Evolutionary conservation across 2,797 vertebrate species (phyloP).

Genomic region (Falco columbarius): DNA sequence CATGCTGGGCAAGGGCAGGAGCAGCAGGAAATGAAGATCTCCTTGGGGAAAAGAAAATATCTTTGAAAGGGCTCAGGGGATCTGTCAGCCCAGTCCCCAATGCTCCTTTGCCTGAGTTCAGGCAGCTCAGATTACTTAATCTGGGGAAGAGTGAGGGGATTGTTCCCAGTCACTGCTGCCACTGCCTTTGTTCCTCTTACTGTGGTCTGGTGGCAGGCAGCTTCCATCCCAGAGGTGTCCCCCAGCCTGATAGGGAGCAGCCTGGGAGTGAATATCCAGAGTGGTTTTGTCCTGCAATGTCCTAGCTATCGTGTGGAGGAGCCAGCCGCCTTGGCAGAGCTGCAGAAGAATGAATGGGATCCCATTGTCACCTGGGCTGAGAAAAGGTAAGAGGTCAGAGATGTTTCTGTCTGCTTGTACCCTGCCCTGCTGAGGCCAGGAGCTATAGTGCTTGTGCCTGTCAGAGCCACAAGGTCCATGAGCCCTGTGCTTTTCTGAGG

Average conservation of each 20-base stretch:
- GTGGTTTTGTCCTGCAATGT: conserved; percentile 41
- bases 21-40: not conserved
- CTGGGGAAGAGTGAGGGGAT: not conserved
- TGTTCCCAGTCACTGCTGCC: not conserved
- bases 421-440: not conserved
- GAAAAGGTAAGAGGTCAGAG: conserved; percentile 80
- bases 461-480: not conserved
- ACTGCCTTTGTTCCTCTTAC: not conserved
- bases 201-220: not conserved
- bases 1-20: not conserved
- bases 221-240: not conserved
- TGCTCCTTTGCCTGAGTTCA: not conserved
- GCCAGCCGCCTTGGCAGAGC: conserved; percentile 88
- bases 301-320: conserved; percentile 95
- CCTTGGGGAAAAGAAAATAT: not conserved
- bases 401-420: not conserved
- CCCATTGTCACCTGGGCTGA: conserved; percentile 91
- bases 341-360: conserved; percentile 96
- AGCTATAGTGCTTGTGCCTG: not conserved
- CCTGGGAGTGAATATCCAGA: not conserved
- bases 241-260: not conserved
- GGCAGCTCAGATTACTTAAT: not conserved
- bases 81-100: not conserved
- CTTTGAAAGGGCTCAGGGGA: not conserved
- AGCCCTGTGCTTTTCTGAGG: not conserved